Evolutionary conservation across 1,140 invertebrate genomes (phyloP), one percentile per base, ranked within the genome.

Genomic region (Trissolcus basalis): DNA sequence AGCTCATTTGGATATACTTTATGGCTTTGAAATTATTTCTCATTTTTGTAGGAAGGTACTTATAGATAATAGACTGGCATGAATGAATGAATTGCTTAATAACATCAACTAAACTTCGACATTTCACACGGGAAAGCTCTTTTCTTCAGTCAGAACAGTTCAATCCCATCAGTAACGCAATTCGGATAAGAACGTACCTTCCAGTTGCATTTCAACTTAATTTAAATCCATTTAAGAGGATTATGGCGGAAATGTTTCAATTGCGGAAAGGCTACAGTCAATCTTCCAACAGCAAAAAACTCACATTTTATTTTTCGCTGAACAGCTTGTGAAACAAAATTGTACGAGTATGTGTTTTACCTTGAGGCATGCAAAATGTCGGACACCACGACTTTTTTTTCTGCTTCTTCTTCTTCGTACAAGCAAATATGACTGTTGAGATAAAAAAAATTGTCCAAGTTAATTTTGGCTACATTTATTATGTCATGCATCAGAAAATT

Each of bases 181-280:
- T 65, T 67, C 68, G 59, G 32, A n/a, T 61, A 65, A 54, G 60
- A 82, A 80, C 72, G 79, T 77, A 74, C 64, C 67, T 75, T 54
- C 41, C 49, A 79, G 79, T 74, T 78, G 71, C 70, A 74, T 81
- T 80, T 76, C 50, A 59, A 78, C 73, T 83, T 83, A 83, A 83
- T 85, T 80, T 77, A 80, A 77, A 76, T 76, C 69, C 51, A 78
- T 77, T 73, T 82, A 80, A 85, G 82, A 82, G 82, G 83, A 85
- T 85, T 84, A 83, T 75, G 65, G 54, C 48, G 78, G 80, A 82
- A 83, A 83, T 80, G 83, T 83, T 85, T 85, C 82, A 80, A 83
- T 82, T 78, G 81, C 58, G 71, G 64, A 54, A 67, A 59, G 55
- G 47, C 49, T 67, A 54, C 48, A 68, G 58, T 72, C 68, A 60